Evolutionary conservation across 2,888 invertebrate genomes (phyloP), one percentile per base, ranked within the genome.

Genomic region (Notocelia uddmanniana): DNA sequence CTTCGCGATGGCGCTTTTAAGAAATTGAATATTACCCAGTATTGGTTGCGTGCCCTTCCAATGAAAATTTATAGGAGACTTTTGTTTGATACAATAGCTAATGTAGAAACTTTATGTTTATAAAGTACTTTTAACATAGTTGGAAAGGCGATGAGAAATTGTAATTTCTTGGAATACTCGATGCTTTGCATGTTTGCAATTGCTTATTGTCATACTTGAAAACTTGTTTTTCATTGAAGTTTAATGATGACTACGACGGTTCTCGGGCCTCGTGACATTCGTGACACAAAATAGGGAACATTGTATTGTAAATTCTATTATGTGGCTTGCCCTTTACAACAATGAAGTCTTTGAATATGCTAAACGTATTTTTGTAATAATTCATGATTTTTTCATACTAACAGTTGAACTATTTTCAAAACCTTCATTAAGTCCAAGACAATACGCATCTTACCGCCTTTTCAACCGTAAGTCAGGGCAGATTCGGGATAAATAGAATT

Each of bases 21-120:
- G 86, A 85, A 89, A 92, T 90, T 88, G 85, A 88, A 89, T 83
- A 83, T 84, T 83, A 81, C 80, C 80, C 78, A 78, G 50, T 34
- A 52, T 67, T 34, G 63, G 31, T 63, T 64, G 57, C 71, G 67
- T 66, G 60, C 60, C 54, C 50, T 48, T 23, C 18, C 54, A 9
- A 60, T 60, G 60, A 23, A 55, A 71, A 60, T 67, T 67, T 67
- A 67, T 71, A 48, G 59, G 45, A 55, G 37, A 64, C 54, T 54
- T 37, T 64, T 66, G 70, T 64, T 70, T 64, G 50, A 70, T 50
- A 67, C 66, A 71, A 48, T 45, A 60, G 71, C 67, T 71, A 55
- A 71, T 55, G 59, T 60, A 34, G 60, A 67, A 71, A 71, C 54
- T 71, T 67, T 54, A 54, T 55, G 67, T 55, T 66, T 70, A 70